Evolutionary conservation across 2,888 invertebrate genomes (phyloP).

Genomic region (Drosophila cognata): DNA sequence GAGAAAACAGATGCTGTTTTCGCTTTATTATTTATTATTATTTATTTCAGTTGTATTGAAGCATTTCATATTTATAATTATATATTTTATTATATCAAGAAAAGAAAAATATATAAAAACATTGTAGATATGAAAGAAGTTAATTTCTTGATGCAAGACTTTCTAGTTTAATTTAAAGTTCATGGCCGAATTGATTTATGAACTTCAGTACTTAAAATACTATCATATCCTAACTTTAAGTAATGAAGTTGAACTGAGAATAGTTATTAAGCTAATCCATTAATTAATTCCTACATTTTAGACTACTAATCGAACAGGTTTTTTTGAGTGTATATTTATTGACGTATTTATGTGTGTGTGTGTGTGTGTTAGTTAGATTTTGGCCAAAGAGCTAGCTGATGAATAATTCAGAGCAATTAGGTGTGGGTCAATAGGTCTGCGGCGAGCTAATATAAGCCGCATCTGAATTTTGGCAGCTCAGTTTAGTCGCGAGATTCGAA

Average conservation of each 20-base stretch:
- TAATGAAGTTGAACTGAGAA: neutral
- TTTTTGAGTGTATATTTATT: neutral
- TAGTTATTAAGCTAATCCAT: neutral
- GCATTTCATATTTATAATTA: neutral
- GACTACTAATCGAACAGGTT: neutral
- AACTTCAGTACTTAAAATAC: neutral
- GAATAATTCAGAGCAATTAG: constrained; percentile 76
- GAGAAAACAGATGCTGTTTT: neutral
- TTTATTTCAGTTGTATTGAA: neutral
- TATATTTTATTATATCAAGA: neutral
- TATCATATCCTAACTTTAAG: neutral
- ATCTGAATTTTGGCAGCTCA: constrained; percentile 32
- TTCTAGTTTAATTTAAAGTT: neutral
- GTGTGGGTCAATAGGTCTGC: constrained; percentile 71
- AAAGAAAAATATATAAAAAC: neutral
- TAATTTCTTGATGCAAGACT: neutral
- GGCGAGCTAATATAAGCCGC: constrained; percentile 78
- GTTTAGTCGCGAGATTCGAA: constrained; percentile 56
- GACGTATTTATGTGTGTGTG: neutral
- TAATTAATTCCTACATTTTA: too few species aligned
- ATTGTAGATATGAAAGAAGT: neutral
- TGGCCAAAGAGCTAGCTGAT: constrained; percentile 37
- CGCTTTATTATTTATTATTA: neutral
- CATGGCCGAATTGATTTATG: neutral
- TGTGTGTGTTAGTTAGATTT: constrained; percentile 1